These are phyloP conservation scores for Pemphigus obesinymphae DNA, from an alignment of 1,140 invertebrate species.

Conservation along the genomic window DNA sequence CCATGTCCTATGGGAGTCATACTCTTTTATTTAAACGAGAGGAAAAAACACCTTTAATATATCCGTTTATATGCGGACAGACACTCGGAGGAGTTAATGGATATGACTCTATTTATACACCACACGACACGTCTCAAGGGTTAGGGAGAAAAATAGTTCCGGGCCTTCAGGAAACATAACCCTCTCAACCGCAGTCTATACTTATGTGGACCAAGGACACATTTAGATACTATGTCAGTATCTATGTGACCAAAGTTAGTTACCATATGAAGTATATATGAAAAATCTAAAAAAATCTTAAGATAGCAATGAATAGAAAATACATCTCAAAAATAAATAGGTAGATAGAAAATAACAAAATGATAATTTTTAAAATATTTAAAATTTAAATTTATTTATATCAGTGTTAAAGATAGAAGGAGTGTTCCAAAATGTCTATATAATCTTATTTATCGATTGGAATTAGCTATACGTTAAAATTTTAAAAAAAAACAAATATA, in stretches of 20 bases:
- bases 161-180: not conserved
- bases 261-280: too few species aligned
- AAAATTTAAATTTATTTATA: too few species aligned
- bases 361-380: too few species aligned
- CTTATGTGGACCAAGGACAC: not conserved
- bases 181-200: not conserved
- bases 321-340: not conserved
- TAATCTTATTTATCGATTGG: too few species aligned
- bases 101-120: conserved; percentile 19
- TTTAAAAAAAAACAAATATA: too few species aligned
- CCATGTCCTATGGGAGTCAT: conserved; percentile 14
- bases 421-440: too few species aligned
- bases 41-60: conserved; percentile 38
- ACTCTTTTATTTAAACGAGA: conserved; percentile 34
- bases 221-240: not conserved
- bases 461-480: too few species aligned
- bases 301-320: not conserved
- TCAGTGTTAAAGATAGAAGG: too few species aligned
- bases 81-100: conserved; percentile 39
- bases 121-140: not conserved
- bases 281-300: not conserved
- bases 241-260: not conserved
- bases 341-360: not conserved
- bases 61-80: conserved; percentile 40
- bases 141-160: conserved; percentile 5